phyloP scores from a whole-genome alignment of 2,797 vertebrate genomes.

The Hoplostethus atlanticus region DNA sequence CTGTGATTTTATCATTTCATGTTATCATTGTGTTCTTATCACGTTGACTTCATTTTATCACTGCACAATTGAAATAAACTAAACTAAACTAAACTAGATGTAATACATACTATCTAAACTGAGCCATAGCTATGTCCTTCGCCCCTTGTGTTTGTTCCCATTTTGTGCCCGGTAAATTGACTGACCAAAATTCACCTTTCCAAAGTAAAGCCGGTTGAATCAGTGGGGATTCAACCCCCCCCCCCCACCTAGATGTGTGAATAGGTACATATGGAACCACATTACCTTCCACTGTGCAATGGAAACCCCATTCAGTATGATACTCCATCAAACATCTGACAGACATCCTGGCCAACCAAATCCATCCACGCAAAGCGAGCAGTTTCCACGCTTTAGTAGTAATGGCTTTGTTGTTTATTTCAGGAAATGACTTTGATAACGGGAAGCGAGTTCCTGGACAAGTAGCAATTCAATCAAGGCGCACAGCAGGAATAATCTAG shows the following conservation, averaged over 20 bases:
- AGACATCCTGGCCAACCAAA: slow-evolving; percentile 15
- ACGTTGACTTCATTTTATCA: not conserved
- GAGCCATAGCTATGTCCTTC: slow-evolving; percentile 1
- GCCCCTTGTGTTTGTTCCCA: slow-evolving; percentile 11
- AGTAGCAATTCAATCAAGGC: not conserved
- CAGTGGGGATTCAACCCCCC: no score
- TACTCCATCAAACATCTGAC: slow-evolving; percentile 28
- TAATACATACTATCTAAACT: not conserved
- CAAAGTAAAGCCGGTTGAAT: slow-evolving; percentile 16
- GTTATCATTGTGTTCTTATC: not conserved
- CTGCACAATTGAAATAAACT: no score
- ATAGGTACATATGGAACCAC: slow-evolving; percentile 43
- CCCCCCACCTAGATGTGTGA: slow-evolving; percentile 5
- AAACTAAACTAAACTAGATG: slow-evolving; percentile 3
- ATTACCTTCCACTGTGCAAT: slow-evolving; percentile 45
- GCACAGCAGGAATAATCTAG: not conserved
- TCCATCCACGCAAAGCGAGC: not conserved
- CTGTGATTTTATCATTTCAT: not conserved
- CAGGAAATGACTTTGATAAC: not conserved
- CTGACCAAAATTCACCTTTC: slow-evolving; percentile 48
- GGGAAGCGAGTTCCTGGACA: not conserved
- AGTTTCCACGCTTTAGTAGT: not conserved
- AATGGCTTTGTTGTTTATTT: not conserved
- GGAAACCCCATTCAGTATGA: slow-evolving; percentile 36
- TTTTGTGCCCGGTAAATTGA: not conserved